Conservation (phyloP, 2,797 vertebrate species). For the Kryptolebias ocellatus region DNA sequence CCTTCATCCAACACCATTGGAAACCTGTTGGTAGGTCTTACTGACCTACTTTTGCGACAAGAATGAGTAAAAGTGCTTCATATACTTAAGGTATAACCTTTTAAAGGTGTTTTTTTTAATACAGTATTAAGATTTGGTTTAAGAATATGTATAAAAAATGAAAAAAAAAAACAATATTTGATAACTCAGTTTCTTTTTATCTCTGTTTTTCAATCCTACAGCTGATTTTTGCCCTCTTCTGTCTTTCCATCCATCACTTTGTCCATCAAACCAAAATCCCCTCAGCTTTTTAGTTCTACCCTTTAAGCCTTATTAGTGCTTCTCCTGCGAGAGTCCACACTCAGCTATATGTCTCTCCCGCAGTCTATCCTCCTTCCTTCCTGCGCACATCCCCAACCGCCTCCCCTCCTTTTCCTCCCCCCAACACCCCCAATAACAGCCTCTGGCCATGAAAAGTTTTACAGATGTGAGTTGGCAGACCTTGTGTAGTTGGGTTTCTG, state of each 20-base stretch:
- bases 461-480: slow-evolving; percentile 80
- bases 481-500: slow-evolving; percentile 46
- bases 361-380: slow-evolving; percentile 32
- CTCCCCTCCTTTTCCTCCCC: slow-evolving; percentile 21
- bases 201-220: slow-evolving; percentile 28
- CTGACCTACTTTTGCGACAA: too few species aligned
- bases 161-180: slow-evolving; percentile 8
- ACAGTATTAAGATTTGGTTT: neutral
- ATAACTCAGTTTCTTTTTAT: slow-evolving; percentile 19
- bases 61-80: too few species aligned
- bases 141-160: neutral
- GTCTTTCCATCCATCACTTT: slow-evolving; percentile 44
- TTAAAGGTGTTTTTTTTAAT: too few species aligned
- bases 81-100: too few species aligned
- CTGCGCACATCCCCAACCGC: slow-evolving; percentile 47
- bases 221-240: slow-evolving; percentile 9
- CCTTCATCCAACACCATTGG: neutral
- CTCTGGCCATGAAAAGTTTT: slow-evolving; percentile 78
- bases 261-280: slow-evolving; percentile 50
- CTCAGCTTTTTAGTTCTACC: slow-evolving; percentile 58
- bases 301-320: slow-evolving; percentile 70
- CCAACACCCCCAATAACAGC: slow-evolving; percentile 63
- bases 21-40: too few species aligned
- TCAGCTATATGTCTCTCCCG: slow-evolving; percentile 38
- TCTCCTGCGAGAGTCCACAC: slow-evolving; percentile 46